Percentiles rank a stretch among this genome's conserved stretches.
Conservation (phyloP, 2,888 invertebrate genomes). For the Podabrus alpinus region DNA sequence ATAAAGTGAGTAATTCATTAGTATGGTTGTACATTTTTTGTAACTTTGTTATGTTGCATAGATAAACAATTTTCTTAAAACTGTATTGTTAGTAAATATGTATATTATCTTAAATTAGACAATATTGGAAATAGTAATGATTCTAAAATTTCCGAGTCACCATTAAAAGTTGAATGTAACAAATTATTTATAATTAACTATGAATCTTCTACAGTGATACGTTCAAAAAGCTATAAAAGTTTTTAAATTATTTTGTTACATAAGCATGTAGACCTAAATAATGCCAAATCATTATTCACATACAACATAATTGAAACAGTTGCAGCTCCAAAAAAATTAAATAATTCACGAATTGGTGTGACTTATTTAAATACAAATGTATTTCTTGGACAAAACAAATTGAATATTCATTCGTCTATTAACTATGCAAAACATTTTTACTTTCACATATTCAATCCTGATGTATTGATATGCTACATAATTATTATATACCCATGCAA, state of each 20-base stretch:
- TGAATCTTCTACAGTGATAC: not conserved
- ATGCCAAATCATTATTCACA: not conserved
- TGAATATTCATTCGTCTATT: not conserved
- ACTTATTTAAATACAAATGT: not conserved
- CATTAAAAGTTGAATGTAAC: not conserved
- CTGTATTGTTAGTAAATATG: not conserved
- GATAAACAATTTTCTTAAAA: not conserved
- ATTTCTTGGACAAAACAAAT: not conserved
- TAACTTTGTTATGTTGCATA: not conserved
- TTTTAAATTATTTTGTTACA: not conserved
- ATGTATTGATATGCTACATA: not conserved
- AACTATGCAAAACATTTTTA: not conserved
- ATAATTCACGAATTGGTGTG: not conserved
- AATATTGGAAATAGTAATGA: not conserved
- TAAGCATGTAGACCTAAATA: not conserved
- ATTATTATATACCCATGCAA: not conserved
- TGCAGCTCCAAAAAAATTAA: not conserved
- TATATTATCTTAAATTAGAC: not conserved
- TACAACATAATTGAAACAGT: not conserved
- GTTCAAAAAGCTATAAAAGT: not conserved
- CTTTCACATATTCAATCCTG: not conserved
- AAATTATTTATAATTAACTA: not conserved
- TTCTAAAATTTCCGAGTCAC: not conserved
- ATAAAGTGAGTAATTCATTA: not conserved
- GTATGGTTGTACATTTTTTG: not conserved